Base-by-base conservation (phyloP, 2,888 invertebrate genomes). In the Leucophenga montana region DNA sequence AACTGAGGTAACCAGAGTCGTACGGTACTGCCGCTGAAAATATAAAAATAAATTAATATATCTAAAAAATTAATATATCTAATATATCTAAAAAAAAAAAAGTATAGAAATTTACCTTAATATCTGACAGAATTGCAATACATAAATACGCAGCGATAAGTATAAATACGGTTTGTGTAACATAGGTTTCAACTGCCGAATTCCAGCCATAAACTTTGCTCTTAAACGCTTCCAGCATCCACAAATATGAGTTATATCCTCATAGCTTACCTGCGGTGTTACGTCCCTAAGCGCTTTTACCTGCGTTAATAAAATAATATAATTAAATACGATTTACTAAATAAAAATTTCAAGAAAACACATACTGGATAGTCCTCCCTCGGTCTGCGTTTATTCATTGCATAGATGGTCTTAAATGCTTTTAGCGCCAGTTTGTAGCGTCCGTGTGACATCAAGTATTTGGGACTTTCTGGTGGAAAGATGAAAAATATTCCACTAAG, bases 1-100 rank as follows among this genome's bases (percentile, higher is more conserved):
- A 97, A 90, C 85, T 96, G 95, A 0, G 96, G 96, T 77, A 96
- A 91, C 96, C 96, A 97, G 46, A 96, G 90, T 16, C 95, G 93
- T 50, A 96, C 89, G 0, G 95, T 95, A 83, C 96, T 96, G 75
- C 94, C 90, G 31, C 93, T 92, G 83, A 92, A 90, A 87, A 94
- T 91, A 69, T 92, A 90, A 39, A 27, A 27, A 3, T 27, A 27
- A 27, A 4, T 27, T 3, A 4, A 27, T 27, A 4, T 27, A 3
- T 3, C 27, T 27, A 27, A 27, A 27, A 27, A 27, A 4, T 27
- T 3, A 4, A 27, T 27, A 4, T 27, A 3, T 3, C 27, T 3
- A 4, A 27, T 27, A 4, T 27, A 3, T 3, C 27, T 27, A 27
- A 27, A 27, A 27, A 27, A n/a, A n/a, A n/a, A n/a, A n/a, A n/a